Evolutionary conservation across 1,140 invertebrate species (phyloP), one percentile per base, ranked within the genome.

Genomic region (Goniozus legneri): DNA sequence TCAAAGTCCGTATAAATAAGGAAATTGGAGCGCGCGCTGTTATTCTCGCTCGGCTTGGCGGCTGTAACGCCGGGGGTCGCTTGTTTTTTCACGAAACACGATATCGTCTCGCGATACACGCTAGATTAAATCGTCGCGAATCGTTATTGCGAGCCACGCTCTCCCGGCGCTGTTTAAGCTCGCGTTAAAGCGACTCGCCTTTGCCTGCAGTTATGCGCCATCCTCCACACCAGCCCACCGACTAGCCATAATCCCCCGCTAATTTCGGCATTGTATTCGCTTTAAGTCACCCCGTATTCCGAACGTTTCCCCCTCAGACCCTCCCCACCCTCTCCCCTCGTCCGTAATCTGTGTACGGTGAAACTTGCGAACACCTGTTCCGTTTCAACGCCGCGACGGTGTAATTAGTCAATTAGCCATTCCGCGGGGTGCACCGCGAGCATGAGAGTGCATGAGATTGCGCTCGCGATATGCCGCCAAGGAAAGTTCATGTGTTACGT

Each of bases 391-490:
- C 13, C 20, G 44, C 40, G 47, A 55, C n/a, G n/a, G 46, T 48
- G 51, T 58, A 65, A 64, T 57, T 61, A 62, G 55, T 60, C 55
- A 62, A 61, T 67, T 64, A 60, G 52, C 44, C 16, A 52, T 24
- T 48, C 22, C 41, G 44, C 33, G 31, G 16, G 38, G 50, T 42
- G n/a, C n/a, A n/a, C n/a, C n/a, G n/a, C n/a, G n/a, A n/a, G n/a
- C n/a, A n/a, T n/a, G n/a, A n/a, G n/a, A n/a, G n/a, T n/a, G n/a
- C n/a, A n/a, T n/a, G n/a, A n/a, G n/a, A n/a, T n/a, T n/a, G n/a
- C n/a, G n/a, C n/a, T n/a, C n/a, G n/a, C n/a, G n/a, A n/a, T n/a
- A n/a, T n/a, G n/a, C n/a, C n/a, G n/a, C n/a, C n/a, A n/a, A n/a
- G n/a, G n/a, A n/a, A n/a, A n/a, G n/a, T n/a, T n/a, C n/a, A n/a